phyloP scores from a whole-genome alignment of 2,888 invertebrate genomes.

The Oscheius sp. region DNA sequence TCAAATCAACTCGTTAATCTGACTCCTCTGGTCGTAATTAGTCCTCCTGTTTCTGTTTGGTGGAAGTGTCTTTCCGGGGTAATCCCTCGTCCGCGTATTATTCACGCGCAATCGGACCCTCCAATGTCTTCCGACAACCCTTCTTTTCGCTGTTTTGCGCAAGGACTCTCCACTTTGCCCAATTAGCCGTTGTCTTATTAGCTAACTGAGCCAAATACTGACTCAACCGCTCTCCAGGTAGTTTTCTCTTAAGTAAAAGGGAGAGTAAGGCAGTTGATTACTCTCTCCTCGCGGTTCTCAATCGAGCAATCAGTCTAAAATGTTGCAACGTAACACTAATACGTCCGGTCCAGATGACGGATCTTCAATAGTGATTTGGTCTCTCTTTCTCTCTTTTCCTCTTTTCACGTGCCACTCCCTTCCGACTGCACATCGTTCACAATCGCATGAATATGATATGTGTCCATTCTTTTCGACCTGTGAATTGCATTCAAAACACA shows the following conservation, averaged over 20 bases:
- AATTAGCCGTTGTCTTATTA: constrained; percentile 13
- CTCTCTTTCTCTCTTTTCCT: too few species aligned
- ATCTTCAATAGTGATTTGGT: too few species aligned
- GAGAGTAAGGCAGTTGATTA: too few species aligned
- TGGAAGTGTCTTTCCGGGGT: constrained; percentile 25
- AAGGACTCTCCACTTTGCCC: constrained; percentile 6
- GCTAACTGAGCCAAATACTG: constrained; percentile 8
- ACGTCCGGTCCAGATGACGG: too few species aligned
- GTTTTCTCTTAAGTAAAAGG: too few species aligned
- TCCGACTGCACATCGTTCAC: constrained; percentile 25
- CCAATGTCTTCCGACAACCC: constrained; percentile 22
- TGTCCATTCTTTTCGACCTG: constrained; percentile 23
- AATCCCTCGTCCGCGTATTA: constrained; percentile 28
- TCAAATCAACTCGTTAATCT: not conserved
- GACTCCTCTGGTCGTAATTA: not conserved
- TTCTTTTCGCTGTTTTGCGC: not conserved
- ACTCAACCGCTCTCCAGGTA: not conserved
- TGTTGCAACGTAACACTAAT: too few species aligned
- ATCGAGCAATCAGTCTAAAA: too few species aligned
- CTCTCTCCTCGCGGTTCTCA: not conserved
- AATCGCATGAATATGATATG: constrained; percentile 29
- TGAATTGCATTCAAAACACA: constrained; percentile 5
- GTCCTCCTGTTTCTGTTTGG: not conserved
- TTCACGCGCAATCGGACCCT: constrained; percentile 30
- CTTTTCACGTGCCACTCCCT: not conserved